These are phyloP conservation scores for Poecile atricapillus DNA, from an alignment of 2,113 vertebrate species.

Conservation along the genomic window DNA sequence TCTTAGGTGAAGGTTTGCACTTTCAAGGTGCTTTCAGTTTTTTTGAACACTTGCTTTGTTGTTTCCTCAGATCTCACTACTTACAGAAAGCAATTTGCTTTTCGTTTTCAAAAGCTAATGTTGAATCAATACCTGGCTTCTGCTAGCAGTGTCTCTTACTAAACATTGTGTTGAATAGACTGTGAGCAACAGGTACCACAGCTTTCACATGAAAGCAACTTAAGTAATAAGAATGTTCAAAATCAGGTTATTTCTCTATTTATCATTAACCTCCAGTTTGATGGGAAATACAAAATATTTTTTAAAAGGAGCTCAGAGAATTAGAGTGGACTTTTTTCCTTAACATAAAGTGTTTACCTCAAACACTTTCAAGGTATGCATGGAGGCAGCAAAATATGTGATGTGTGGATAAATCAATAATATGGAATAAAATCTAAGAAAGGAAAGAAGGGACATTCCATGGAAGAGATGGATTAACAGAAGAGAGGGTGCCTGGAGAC, in stretches of 20 bases:
- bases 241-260: neutral
- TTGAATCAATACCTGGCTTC: neutral
- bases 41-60: neutral
- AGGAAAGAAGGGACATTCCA: neutral
- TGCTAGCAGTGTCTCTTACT: neutral
- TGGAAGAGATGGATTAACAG: neutral
- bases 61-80: neutral
- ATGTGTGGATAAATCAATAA: neutral
- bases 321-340: neutral
- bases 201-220: neutral
- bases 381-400: neutral
- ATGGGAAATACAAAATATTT: neutral
- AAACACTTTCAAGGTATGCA: neutral
- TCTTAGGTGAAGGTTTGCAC: neutral
- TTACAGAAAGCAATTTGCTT: neutral
- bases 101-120: neutral
- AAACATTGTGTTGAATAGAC: neutral
- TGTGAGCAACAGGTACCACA: neutral
- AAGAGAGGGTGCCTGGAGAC: neutral
- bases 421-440: neutral
- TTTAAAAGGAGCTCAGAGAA: neutral
- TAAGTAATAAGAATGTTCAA: neutral
- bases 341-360: neutral
- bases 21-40: neutral
- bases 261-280: neutral